Conservation (phyloP, 2,888 invertebrate species). For the Lasioglossum lativentre region DNA sequence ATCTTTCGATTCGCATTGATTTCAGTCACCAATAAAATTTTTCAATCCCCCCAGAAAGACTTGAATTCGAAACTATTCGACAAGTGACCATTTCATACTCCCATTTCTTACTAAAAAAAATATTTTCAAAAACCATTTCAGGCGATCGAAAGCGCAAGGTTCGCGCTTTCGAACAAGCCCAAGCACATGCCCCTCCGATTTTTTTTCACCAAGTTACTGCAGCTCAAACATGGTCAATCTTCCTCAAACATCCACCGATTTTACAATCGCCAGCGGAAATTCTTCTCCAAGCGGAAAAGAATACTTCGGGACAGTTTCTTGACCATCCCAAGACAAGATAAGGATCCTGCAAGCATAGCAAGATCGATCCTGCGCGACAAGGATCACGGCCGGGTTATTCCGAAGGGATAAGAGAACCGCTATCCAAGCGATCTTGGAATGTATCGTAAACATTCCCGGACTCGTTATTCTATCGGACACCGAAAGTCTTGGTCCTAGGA, state of each 20-base stretch:
- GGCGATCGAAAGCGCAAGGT: neutral
- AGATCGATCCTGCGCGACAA: neutral
- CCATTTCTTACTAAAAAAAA: neutral
- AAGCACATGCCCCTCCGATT: neutral
- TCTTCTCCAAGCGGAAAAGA: neutral
- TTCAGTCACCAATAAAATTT: neutral
- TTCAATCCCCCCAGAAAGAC: neutral
- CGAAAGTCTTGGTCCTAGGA: neutral
- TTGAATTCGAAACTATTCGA: neutral
- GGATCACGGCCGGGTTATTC: neutral
- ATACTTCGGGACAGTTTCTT: neutral
- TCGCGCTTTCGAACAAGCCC: neutral
- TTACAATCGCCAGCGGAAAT: neutral
- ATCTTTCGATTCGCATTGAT: neutral
- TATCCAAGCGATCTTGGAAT: neutral
- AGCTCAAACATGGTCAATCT: neutral
- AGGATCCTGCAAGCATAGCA: neutral
- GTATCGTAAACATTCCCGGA: neutral
- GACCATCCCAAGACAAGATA: neutral
- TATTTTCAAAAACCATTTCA: neutral
- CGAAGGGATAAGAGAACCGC: neutral
- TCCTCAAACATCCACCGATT: neutral
- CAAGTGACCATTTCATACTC: neutral
- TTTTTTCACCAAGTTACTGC: neutral
- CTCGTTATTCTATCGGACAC: neutral